phyloP scores from a whole-genome alignment of 30 jellyfish, hydroid and myxozoan genomes.

The Sanderia malayensis region DNA sequence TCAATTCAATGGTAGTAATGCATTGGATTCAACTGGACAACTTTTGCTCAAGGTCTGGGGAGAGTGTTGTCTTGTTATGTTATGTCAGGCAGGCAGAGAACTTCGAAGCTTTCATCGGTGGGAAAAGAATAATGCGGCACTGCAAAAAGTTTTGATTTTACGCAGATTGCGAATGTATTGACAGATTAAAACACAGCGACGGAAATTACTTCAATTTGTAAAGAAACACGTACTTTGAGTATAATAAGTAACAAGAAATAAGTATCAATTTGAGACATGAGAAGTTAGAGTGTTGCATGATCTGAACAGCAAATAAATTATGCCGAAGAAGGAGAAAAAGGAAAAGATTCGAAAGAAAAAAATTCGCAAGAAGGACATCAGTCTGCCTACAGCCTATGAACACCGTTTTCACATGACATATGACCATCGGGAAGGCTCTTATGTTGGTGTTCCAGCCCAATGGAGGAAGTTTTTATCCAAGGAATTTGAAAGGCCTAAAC shows the following conservation, averaged over 20 bases:
- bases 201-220: slow-evolving; percentile 23
- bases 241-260: too few relatives aligned
- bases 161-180: background rate
- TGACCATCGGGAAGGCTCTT: slow-evolving; percentile 89
- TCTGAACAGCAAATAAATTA: too few relatives aligned
- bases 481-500: slow-evolving; percentile 93
- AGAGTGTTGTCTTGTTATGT: background rate
- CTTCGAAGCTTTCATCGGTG: background rate
- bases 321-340: slow-evolving; percentile 59
- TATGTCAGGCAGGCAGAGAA: too few relatives aligned
- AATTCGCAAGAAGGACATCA: slow-evolving; percentile 82
- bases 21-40: too few relatives aligned
- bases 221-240: background rate
- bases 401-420: slow-evolving; percentile 95
- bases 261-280: background rate
- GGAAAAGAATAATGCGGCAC: background rate
- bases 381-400: slow-evolving; percentile 75
- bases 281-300: background rate
- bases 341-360: slow-evolving; percentile 61
- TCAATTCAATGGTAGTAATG: too few relatives aligned
- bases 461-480: slow-evolving; percentile 91
- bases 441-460: slow-evolving; percentile 94
- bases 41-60: too few relatives aligned
- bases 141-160: background rate
- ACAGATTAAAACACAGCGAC: slow-evolving; percentile 11